These are phyloP conservation scores for Ceraclea dissimilis DNA, from an alignment of 2,888 invertebrate species.

Conservation along the genomic window DNA sequence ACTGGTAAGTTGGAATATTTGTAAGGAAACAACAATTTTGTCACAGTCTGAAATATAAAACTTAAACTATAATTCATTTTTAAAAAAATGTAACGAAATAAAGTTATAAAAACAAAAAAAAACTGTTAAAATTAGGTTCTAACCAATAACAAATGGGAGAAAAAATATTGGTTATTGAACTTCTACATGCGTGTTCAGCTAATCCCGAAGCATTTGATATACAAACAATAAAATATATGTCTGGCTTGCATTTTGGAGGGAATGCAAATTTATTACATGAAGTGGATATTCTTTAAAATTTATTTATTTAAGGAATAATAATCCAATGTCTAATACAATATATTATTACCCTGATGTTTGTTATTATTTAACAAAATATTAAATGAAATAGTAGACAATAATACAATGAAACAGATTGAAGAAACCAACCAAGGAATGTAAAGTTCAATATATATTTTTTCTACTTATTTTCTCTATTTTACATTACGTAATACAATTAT, in stretches of 20 bases:
- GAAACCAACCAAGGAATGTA: not conserved
- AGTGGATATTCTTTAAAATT: too few relatives aligned
- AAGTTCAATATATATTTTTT: not conserved
- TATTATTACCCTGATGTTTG: slow-evolving; percentile 5
- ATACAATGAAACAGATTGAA: not conserved
- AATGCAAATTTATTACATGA: too few relatives aligned
- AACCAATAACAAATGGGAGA: too few relatives aligned
- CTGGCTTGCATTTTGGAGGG: too few relatives aligned
- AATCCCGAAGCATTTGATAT: too few relatives aligned
- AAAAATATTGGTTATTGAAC: too few relatives aligned
- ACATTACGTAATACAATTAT: too few relatives aligned
- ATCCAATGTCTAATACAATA: not conserved
- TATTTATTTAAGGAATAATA: not conserved
- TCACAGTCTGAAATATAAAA: slow-evolving; percentile 5
- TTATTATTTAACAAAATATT: not conserved
- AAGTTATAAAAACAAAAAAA: too few relatives aligned
- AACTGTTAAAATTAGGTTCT: too few relatives aligned
- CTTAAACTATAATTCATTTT: not conserved
- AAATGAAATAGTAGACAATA: not conserved
- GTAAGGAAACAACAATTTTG: slow-evolving; percentile 8
- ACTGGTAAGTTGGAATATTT: too few relatives aligned
- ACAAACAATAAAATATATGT: too few relatives aligned
- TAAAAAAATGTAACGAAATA: not conserved
- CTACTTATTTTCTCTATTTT: not conserved
- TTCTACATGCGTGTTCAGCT: too few relatives aligned